These are phyloP conservation scores for Potorous gilbertii DNA, from an alignment of 2,797 vertebrate genomes.

Conservation along the genomic window DNA sequence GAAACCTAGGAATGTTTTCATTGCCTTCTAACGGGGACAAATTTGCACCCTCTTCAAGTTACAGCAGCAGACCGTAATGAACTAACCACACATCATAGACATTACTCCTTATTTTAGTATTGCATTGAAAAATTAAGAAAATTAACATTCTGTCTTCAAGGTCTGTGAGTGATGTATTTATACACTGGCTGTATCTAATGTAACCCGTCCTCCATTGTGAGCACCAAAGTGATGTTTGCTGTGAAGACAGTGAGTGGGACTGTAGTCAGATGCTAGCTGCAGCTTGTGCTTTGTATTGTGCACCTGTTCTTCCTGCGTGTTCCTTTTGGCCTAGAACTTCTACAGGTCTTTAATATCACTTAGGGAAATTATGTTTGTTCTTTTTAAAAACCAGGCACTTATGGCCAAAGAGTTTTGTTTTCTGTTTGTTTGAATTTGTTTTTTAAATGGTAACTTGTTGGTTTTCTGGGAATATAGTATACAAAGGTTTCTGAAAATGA, in stretches of 20 bases:
- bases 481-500: neutral
- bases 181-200: slow-evolving; percentile 57
- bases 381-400: neutral
- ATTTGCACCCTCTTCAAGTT: slow-evolving; percentile 47
- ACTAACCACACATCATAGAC: slow-evolving; percentile 17
- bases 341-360: neutral
- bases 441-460: neutral
- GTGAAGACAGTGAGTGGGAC: slow-evolving; percentile 16
- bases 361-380: neutral
- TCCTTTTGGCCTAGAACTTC: slow-evolving; percentile 46
- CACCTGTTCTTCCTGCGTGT: neutral
- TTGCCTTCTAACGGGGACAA: slow-evolving; percentile 29
- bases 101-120: slow-evolving; percentile 32
- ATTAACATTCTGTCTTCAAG: slow-evolving; percentile 69
- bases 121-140: slow-evolving; percentile 58
- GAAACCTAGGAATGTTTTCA: slow-evolving; percentile 35
- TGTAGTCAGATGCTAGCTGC: neutral
- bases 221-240: slow-evolving; percentile 41
- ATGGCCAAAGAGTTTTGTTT: neutral
- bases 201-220: slow-evolving; percentile 20
- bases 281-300: slow-evolving; percentile 12
- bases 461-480: slow-evolving; percentile 13
- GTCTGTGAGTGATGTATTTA: slow-evolving; percentile 23
- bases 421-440: neutral
- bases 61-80: slow-evolving; percentile 44